Evolutionary conservation across 2,797 vertebrate species (phyloP), one percentile per base, ranked within the genome.

Genomic region (Danio jaintianensis): DNA sequence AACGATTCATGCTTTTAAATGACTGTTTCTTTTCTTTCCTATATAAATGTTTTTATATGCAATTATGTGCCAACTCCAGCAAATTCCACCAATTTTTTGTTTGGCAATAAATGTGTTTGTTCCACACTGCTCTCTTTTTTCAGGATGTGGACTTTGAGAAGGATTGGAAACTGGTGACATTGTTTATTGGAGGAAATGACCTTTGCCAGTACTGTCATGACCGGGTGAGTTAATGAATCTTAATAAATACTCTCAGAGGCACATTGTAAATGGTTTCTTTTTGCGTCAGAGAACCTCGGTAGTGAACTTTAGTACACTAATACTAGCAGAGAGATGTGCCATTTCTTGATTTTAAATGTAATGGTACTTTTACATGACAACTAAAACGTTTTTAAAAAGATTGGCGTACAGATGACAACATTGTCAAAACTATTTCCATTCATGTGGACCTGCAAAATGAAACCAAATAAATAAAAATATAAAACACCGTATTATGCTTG

Each of bases 131-230:
- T 43, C 52, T 72, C 12, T 48, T 84, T 71, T 78, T 69, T 73
- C 79, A 99, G 97, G 84, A 90, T 4, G 94, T 98, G 76, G 91
- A 96, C 88, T 95, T 97, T 87, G 75, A 95, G 68, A 90, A 94
- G 7, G 96, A 98, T 86, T 99, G 97, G 97, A 99, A 99, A 89
- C 87, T 99, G 86, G 93, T 99, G 89, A 99, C 97, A 3, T 78
- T 99, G 82, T 94, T 99, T 62, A 88, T 98, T 22, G 97, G 97
- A 83, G 91, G 90, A 86, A 97, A 94, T 0, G 97, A 98, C 91
- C 89, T 99, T 75, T 99, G 98, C 88, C 93, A 93, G 81, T 97
- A 96, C 92, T 99, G 97, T 85, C 86, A 94, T 45, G 91, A 96
- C 81, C 90, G 92, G 86, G 98, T 98, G 92, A 94, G 89, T 87